phyloP scores from a whole-genome alignment of 2,113 vertebrate genomes.

The Paracanthobrama guichenoti region DNA sequence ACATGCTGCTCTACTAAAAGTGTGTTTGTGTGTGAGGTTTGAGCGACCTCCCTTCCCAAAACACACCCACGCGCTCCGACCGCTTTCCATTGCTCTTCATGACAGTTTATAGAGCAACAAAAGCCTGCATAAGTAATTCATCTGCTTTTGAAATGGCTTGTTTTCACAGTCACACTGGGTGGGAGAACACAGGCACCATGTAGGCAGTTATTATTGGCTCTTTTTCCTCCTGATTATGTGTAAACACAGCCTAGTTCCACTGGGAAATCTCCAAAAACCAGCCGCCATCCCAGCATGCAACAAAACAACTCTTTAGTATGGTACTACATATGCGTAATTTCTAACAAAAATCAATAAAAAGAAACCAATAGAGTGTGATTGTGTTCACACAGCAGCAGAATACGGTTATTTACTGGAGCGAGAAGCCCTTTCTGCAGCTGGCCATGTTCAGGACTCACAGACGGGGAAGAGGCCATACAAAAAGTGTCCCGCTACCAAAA shows the following conservation, averaged over 20 bases:
- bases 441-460: no score
- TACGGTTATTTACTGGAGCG: no score
- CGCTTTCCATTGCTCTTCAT: neutral
- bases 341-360: neutral
- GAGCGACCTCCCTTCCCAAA: neutral
- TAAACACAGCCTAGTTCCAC: neutral
- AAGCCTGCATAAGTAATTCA: neutral
- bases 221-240: neutral
- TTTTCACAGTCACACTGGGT: slow-evolving; percentile 1
- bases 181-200: neutral
- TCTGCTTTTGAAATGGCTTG: neutral
- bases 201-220: neutral
- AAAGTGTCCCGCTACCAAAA: no score
- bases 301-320: no score
- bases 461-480: no score
- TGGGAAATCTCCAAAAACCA: neutral
- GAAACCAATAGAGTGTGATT: neutral
- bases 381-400: no score
- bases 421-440: no score
- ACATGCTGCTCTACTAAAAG: neutral
- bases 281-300: neutral
- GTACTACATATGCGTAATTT: neutral
- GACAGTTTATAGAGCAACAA: neutral
- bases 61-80: neutral
- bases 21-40: neutral